Base-by-base conservation (phyloP, 2,113 vertebrate species). In the Meleagris gallopavo region DNA sequence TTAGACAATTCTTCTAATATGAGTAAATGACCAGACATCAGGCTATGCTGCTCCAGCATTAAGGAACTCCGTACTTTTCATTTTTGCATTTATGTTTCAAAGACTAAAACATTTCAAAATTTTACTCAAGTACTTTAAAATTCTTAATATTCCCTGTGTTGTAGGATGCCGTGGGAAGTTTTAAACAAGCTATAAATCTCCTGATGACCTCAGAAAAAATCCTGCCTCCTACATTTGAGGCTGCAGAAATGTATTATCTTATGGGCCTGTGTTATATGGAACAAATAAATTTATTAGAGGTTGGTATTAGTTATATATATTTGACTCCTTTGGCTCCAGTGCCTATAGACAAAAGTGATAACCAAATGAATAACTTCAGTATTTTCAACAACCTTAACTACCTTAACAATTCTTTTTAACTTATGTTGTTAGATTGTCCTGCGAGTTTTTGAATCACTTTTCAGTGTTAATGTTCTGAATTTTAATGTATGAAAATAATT, bases 211-310 rank as follows among this genome's bases (percentile, higher is more conserved):
- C 91, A 22, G 71, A 25, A 92, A 96, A 77, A 96, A 58, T 50
- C 16, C 48, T 67, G 64, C 75, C 48, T 82, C 65, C 38, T 30
- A 9, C 72, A 11, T 73, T 82, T 60, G 93, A 97, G 40, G 76
- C 90, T 79, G 96, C 97, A 64, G 98, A 98, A 76, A 94, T 98
- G 74, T 91, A 97, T 89, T 98, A 97, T 93, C 89, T 97, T 34
- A 95, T 96, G 65, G 98, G 98, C n/a, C 70, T 98, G 24, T 98
- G 98, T 93, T 97, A 98, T 72, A 93, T 97, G 97, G 96, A 98
- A 15, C 97, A 98, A 92, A 92, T 90, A 71, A 93, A 66, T 61
- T 90, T 97, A 20, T 77, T 97, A 73, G 81, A 73, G 98, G 97
- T 98, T 92, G 57, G 71, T 82, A 58, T 77, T 84, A 43, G 57